Conservation (phyloP, 2,888 invertebrate genomes). For the Hylaea fasciaria region DNA sequence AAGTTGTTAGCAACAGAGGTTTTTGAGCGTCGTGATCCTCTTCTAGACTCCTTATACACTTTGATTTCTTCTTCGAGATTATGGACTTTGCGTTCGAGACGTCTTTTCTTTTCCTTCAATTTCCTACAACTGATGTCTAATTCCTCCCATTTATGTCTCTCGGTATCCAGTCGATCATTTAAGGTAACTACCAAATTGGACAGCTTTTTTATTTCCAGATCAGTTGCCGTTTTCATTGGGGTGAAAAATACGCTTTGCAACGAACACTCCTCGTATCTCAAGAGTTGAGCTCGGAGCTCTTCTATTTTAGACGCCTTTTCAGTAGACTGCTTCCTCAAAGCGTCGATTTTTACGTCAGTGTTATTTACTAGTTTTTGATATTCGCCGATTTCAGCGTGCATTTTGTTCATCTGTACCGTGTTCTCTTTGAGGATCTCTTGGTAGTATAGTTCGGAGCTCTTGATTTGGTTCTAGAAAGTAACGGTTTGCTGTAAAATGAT, state of each 20-base stretch:
- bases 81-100: slow-evolving; percentile 63
- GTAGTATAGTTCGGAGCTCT: slow-evolving; percentile 72
- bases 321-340: slow-evolving; percentile 73
- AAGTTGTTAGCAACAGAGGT: slow-evolving; percentile 51
- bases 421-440: slow-evolving; percentile 81
- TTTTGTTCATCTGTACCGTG: slow-evolving; percentile 77
- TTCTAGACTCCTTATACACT: slow-evolving; percentile 57
- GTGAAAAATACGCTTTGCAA: slow-evolving; percentile 79
- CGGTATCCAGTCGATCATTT: slow-evolving; percentile 84
- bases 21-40: slow-evolving; percentile 63
- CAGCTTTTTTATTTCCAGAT: slow-evolving; percentile 86
- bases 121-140: slow-evolving; percentile 83
- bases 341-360: slow-evolving; percentile 80
- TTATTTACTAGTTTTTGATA: slow-evolving; percentile 74
- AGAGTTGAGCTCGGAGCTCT: slow-evolving; percentile 73
- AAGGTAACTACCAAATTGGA: slow-evolving; percentile 84
- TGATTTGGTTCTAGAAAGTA: slow-evolving; percentile 78
- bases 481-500: not conserved
- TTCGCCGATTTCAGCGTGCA: slow-evolving; percentile 71
- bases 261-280: slow-evolving; percentile 78
- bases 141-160: slow-evolving; percentile 85
- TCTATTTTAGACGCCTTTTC: slow-evolving; percentile 79
- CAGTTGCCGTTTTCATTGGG: slow-evolving; percentile 83
- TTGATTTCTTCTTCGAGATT: slow-evolving; percentile 63
- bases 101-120: slow-evolving; percentile 80